Percentiles rank a stretch among this genome's conserved stretches.
Conservation (phyloP, 1,140 invertebrate species). For the Aplysia californica region DNA sequence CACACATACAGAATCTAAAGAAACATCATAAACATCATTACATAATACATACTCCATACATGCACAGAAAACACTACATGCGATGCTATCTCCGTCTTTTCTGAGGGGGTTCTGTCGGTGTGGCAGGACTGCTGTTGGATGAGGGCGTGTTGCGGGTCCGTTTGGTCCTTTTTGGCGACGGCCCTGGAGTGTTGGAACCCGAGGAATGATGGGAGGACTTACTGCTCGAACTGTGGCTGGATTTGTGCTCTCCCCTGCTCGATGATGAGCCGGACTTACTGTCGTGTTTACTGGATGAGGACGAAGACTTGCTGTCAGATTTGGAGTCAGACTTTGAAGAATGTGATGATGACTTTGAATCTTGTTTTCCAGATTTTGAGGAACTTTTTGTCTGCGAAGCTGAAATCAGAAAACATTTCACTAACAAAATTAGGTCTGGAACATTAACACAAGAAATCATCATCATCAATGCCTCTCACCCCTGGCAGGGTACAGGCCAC, state of each 20-base stretch:
- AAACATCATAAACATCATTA: no score
- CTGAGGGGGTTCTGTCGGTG: slow-evolving; percentile 43
- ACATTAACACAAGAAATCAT: no score
- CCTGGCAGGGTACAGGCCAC: no score
- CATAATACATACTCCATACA: no score
- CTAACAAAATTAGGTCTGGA: no score
- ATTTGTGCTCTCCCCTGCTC: background rate
- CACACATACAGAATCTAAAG: no score
- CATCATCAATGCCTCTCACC: no score
- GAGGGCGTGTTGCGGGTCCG: slow-evolving; percentile 53
- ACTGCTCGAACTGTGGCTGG: background rate
- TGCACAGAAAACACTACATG: no score
- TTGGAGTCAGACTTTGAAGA: slow-evolving; percentile 3
- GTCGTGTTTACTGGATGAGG: slow-evolving; percentile 7
- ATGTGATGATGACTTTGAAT: background rate
- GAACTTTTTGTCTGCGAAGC: background rate
- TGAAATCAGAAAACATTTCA: no score
- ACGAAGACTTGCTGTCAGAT: background rate
- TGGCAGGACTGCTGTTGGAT: slow-evolving; percentile 47
- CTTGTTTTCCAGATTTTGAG: background rate
- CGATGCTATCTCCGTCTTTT: slow-evolving; percentile 44
- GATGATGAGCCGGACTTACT: background rate
- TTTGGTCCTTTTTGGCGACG: slow-evolving; percentile 57
- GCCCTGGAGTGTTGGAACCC: slow-evolving; percentile 42
- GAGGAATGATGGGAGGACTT: slow-evolving; percentile 32